These are phyloP conservation scores for Ceratoteleas bidentatus DNA, from an alignment of 1,140 invertebrate species.

Conservation along the genomic window DNA sequence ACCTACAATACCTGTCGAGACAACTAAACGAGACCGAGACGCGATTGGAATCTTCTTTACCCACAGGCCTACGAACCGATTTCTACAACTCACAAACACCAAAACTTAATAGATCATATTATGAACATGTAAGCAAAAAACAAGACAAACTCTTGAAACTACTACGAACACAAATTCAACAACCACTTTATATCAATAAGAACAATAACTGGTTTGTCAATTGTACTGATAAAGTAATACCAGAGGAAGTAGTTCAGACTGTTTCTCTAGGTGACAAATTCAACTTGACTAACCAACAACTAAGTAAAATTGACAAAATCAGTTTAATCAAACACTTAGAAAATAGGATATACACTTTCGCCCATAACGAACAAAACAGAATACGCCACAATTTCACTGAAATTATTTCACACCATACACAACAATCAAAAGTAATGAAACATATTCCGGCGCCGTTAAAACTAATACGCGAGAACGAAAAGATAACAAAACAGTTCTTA, in stretches of 20 bases:
- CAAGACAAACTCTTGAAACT: not conserved
- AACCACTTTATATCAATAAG: not conserved
- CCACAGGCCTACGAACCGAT: not conserved
- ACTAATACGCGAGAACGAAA: not conserved
- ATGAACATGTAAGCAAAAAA: conserved; percentile 7
- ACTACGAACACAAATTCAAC: not conserved
- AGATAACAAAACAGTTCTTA: conserved; percentile 9
- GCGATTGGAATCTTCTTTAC: conserved; percentile 10
- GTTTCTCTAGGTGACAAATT: conserved; percentile 38
- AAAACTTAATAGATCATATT: not conserved
- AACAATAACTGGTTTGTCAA: conserved; percentile 12
- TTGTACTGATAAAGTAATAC: conserved; percentile 4
- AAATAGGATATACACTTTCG: conserved; percentile 3
- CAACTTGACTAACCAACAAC: conserved; percentile 3
- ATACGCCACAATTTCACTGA: conserved; percentile 2
- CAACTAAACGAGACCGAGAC: conserved; percentile 1
- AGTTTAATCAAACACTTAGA: conserved; percentile 6
- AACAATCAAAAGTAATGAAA: conserved; percentile 9
- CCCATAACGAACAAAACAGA: not conserved
- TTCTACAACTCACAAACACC: conserved; percentile 1
- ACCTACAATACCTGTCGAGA: conserved; percentile 3
- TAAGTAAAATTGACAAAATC: conserved; percentile 2
- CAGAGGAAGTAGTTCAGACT: conserved; percentile 29
- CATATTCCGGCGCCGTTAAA: not conserved
- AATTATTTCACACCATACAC: not conserved